Percentiles rank a stretch among this genome's conserved stretches.
phyloP scores from a whole-genome alignment of 2,888 invertebrate species.

The Celastrina argiolus region DNA sequence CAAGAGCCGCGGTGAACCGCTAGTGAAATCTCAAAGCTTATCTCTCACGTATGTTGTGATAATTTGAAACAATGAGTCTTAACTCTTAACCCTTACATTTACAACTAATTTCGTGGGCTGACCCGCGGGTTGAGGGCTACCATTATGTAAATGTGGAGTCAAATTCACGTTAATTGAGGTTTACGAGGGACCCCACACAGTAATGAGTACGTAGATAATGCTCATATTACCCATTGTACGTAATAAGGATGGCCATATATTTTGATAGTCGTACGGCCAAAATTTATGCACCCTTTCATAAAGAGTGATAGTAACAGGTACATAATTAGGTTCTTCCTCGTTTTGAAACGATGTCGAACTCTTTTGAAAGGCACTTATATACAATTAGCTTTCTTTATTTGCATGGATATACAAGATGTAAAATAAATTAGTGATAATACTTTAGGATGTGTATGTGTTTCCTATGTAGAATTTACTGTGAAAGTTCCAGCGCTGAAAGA shows the following conservation, averaged over 20 bases:
- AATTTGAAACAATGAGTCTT: not conserved
- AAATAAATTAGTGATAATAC: too few relatives aligned
- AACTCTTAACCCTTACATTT: not conserved
- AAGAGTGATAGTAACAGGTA: not conserved
- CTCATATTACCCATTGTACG: conserved; percentile 31
- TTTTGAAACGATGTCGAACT: not conserved
- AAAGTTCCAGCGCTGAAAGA: too few relatives aligned
- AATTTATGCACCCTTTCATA: not conserved
- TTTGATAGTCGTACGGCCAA: not conserved
- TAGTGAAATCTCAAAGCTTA: not conserved
- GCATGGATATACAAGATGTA: not conserved
- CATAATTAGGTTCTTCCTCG: not conserved
- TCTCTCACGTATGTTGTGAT: not conserved
- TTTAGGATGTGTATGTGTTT: too few relatives aligned
- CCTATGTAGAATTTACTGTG: too few relatives aligned
- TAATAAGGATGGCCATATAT: conserved; percentile 6
- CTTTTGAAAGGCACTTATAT: not conserved
- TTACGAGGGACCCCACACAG: conserved; percentile 33
- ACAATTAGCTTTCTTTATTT: not conserved
- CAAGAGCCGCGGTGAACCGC: not conserved
- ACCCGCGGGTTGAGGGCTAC: conserved; percentile 32
- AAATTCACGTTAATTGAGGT: conserved; percentile 46
- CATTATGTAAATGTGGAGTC: conserved; percentile 43
- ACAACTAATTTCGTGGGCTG: not conserved
- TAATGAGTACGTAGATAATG: conserved; percentile 30